Conservation (phyloP, 2,888 invertebrate genomes). For the Tridacna gigas region DNA sequence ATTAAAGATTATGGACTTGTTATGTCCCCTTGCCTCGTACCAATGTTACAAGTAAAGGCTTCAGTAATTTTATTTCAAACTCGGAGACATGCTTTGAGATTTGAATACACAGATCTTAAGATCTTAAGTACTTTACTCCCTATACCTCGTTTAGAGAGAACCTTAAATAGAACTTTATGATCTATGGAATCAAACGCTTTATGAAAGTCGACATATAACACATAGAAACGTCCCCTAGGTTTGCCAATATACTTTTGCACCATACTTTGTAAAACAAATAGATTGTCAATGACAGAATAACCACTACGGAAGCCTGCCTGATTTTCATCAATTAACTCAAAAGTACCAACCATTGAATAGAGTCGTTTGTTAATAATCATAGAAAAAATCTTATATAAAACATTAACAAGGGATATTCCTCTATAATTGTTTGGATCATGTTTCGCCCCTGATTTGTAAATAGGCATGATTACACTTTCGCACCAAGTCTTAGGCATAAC, state of each 20-base stretch:
- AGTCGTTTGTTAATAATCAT: constrained; percentile 15
- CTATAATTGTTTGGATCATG: too few relatives aligned
- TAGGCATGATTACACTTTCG: background rate
- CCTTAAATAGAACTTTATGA: background rate
- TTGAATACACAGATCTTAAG: constrained; percentile 11
- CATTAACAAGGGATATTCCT: too few relatives aligned
- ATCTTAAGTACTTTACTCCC: constrained; percentile 4
- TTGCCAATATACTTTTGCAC: constrained; percentile 10
- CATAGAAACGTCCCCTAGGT: background rate
- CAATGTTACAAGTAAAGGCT: constrained; percentile 6
- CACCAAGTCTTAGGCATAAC: constrained; percentile 27
- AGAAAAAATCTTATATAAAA: constrained; percentile 4
- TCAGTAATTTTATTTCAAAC: background rate
- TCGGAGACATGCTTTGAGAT: background rate
- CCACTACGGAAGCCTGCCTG: constrained; percentile 10
- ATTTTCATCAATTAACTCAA: background rate
- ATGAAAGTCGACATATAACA: constrained; percentile 5
- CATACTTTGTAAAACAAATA: constrained; percentile 12
- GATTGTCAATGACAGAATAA: constrained; percentile 18
- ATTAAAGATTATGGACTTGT: background rate
- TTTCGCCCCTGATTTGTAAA: constrained; percentile 29
- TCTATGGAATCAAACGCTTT: constrained; percentile 14
- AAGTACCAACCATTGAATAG: background rate
- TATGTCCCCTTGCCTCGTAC: background rate
- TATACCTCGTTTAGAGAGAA: background rate